Conservation (phyloP, 2,888 invertebrate species). For the Copidosoma aretas region DNA sequence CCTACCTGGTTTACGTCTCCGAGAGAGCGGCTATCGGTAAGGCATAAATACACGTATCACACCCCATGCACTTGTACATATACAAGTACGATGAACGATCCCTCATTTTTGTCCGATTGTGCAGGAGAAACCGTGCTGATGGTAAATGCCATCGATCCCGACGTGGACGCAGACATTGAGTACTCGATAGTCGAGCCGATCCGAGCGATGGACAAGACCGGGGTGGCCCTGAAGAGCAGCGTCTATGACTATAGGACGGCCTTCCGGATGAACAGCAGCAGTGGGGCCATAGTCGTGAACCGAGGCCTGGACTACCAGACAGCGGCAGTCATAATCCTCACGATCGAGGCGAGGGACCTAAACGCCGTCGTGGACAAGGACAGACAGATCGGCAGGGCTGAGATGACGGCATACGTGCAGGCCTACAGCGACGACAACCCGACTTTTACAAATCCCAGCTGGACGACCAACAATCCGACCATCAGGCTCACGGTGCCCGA, state of each 20-base stretch:
- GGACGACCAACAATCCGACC: constrained; percentile 74
- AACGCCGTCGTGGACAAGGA: constrained; percentile 74
- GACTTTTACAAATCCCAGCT: constrained; percentile 74
- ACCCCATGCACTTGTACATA: too few relatives aligned
- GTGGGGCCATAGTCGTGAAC: constrained; percentile 74
- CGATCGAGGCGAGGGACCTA: constrained; percentile 73
- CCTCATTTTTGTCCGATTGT: too few relatives aligned
- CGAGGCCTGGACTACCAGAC: constrained; percentile 75
- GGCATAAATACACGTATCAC: too few relatives aligned
- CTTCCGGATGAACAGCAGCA: constrained; percentile 74
- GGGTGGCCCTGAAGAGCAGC: constrained; percentile 71
- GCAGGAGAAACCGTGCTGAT: constrained; percentile 68
- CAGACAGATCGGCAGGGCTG: constrained; percentile 70
- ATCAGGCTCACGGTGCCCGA: constrained; percentile 75
- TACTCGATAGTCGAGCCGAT: constrained; percentile 75
- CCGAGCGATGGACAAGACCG: constrained; percentile 77
- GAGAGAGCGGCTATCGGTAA: constrained; percentile 70
- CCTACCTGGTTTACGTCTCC: constrained; percentile 74
- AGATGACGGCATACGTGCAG: constrained; percentile 79
- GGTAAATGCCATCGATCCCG: constrained; percentile 75
- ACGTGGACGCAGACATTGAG: constrained; percentile 71
- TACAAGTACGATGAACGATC: too few relatives aligned
- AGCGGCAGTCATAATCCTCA: constrained; percentile 77
- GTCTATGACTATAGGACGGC: constrained; percentile 72
- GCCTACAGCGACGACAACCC: constrained; percentile 80